Evolutionary conservation across 2,113 vertebrate genomes (phyloP), one percentile per base, ranked within the genome.

Genomic region (Semnornis frantzii): DNA sequence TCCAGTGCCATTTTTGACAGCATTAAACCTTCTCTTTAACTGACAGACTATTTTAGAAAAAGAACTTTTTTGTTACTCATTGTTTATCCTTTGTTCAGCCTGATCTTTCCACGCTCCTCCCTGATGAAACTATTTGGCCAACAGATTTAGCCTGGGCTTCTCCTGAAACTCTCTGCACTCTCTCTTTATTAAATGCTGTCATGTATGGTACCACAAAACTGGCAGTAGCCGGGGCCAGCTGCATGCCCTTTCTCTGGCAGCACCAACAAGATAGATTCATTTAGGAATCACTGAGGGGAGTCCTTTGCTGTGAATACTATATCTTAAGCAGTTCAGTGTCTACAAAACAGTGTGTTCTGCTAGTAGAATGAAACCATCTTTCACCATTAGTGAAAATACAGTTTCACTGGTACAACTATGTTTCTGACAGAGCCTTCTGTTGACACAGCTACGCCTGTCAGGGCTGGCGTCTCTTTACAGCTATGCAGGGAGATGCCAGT

Each of bases 21-120:
- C 89, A 84, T 95, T 92, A 93, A 87, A 95, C 63, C 58, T 95
- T 93, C 90, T 31, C 70, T 93, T 87, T 39, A n/a, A 90, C 82
- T 65, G 70, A 89, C 77, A 93, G 70, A 89, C 6, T 66, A 21
- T 85, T 93, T 85, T 59, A 82, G 73, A 93, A 76, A 86, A 87
- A 82, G 9, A 89, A 75, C 42, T 69, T 88, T 81, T 84, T 90
- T 1, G 4, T 79, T 85, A 79, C 39, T 76, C 50, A 63, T 65
- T 89, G 59, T 82, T 91, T 84, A 80, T 92, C 93, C 66, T 86
- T 87, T 1, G 2, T 90, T 92, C 80, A 65, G 77, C 27, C 70
- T 76, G 28, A 83, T 96, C 48, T 86, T 90, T 93, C 75, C 46
- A 63, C 64, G 37, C 21, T 82, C 64, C 76, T 96, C 62, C 65